phyloP scores from a whole-genome alignment of 2,888 invertebrate genomes.

The Acleris cristana region DNA sequence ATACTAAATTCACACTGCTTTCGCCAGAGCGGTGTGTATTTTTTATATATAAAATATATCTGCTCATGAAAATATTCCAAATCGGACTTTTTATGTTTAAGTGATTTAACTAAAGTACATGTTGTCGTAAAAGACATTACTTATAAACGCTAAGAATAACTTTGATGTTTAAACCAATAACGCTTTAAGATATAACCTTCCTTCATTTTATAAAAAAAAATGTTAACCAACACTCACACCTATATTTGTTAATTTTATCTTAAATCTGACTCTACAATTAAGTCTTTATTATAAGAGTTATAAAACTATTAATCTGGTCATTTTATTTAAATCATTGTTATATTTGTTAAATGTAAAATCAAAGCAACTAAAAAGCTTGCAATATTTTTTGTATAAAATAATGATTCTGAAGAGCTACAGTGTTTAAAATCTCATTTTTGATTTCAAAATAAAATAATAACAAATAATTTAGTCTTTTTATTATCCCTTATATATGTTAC shows the following conservation, averaged over 20 bases:
- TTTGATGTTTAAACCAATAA: conserved; percentile 73
- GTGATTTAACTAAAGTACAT: conserved; percentile 75
- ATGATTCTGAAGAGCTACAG: conserved; percentile 76
- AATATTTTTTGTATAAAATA: conserved; percentile 77
- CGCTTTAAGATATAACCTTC: conserved; percentile 80
- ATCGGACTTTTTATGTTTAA: conserved; percentile 66
- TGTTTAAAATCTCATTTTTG: conserved; percentile 81
- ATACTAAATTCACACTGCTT: conserved; percentile 47
- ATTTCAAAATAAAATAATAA: conserved; percentile 79
- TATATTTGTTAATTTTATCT: conserved; percentile 79
- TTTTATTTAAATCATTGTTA: conserved; percentile 83
- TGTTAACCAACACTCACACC: conserved; percentile 82
- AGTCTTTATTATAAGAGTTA: conserved; percentile 77
- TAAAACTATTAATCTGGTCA: conserved; percentile 84
- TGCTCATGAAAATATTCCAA: conserved; percentile 64
- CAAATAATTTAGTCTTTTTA: conserved; percentile 42
- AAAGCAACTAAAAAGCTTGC: conserved; percentile 77
- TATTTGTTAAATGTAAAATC: conserved; percentile 79
- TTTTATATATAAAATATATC: conserved; percentile 48
- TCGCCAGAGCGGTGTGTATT: conserved; percentile 68
- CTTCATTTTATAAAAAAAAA: conserved; percentile 60
- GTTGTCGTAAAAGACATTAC: conserved; percentile 78
- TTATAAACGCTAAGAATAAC: conserved; percentile 74
- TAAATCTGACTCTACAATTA: conserved; percentile 78
- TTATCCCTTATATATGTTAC: not conserved